Conservation (phyloP, 2,113 vertebrate genomes). For the Podocnemis expansa region DNA sequence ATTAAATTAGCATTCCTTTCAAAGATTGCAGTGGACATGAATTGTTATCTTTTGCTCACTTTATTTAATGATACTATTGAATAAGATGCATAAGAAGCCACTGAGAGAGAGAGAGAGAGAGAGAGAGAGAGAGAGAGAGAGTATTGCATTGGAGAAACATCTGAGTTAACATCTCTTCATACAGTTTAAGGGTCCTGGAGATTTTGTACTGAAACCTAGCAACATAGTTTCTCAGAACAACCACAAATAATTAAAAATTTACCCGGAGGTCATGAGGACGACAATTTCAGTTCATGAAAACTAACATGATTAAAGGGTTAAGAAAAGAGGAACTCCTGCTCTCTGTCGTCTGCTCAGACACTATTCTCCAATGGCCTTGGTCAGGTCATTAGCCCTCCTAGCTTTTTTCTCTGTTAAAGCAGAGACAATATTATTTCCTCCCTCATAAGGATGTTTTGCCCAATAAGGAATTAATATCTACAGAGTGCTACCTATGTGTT, state of each 20-base stretch:
- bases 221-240: not conserved
- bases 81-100: not conserved
- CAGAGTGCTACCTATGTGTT: too few relatives aligned
- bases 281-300: not conserved
- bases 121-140: not conserved
- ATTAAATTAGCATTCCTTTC: constrained; percentile 55
- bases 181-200: not conserved
- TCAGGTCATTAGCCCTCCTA: not conserved
- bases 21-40: constrained; percentile 36
- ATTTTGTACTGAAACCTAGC: not conserved
- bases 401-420: rapidly evolving
- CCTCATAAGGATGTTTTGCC: not conserved
- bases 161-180: not conserved
- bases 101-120: rapidly evolving
- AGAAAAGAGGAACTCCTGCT: not conserved
- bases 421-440: not conserved
- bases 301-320: not conserved
- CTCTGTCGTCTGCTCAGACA: not conserved
- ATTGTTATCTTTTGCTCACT: not conserved
- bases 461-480: rapidly evolving
- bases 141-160: not conserved
- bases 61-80: constrained; percentile 37
- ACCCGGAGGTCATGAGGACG: not conserved
- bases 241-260: not conserved
- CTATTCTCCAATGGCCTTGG: rapidly evolving